Percentiles rank a stretch among this genome's conserved stretches.
These are phyloP conservation scores for Melanotaenia pygmaea DNA, from an alignment of 2,797 vertebrate genomes.

Conservation along the genomic window DNA sequence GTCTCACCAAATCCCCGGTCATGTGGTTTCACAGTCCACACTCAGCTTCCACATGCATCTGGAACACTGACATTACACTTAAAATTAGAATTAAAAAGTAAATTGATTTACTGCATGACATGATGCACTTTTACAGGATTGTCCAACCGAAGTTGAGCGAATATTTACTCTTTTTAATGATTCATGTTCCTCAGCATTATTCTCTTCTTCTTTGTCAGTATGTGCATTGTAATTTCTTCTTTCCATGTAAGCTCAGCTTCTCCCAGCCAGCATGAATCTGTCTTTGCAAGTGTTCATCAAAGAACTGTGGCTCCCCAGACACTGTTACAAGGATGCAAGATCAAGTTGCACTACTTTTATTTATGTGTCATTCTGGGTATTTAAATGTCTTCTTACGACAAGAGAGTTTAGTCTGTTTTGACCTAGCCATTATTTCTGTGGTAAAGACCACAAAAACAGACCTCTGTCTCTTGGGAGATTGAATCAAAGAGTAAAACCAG, in stretches of 20 bases:
- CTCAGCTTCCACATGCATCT: constrained; percentile 28
- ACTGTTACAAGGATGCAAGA: constrained; percentile 62
- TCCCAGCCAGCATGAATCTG: constrained; percentile 55
- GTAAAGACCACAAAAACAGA: constrained; percentile 56
- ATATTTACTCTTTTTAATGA: constrained; percentile 74
- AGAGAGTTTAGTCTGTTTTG: constrained; percentile 70
- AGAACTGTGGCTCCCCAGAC: constrained; percentile 70
- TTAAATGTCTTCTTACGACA: constrained; percentile 65
- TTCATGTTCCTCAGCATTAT: constrained; percentile 61
- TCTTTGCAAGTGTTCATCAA: constrained; percentile 71
- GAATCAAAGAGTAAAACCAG: constrained; percentile 55
- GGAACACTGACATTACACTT: constrained; percentile 19
- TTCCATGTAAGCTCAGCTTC: constrained; percentile 27
- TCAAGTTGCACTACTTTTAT: constrained; percentile 76
- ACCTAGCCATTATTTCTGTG: constrained; percentile 67
- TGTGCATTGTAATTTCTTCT: constrained; percentile 58
- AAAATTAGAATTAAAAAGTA: constrained; percentile 51
- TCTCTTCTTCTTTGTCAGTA: constrained; percentile 54
- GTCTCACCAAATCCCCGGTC: constrained; percentile 46
- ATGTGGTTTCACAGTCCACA: constrained; percentile 38
- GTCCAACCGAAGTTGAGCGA: constrained; percentile 60
- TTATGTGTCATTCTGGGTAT: constrained; percentile 62
- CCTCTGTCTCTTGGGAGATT: constrained; percentile 49
- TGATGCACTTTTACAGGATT: constrained; percentile 45
- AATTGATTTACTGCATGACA: constrained; percentile 31